Evolutionary conservation across 2,888 invertebrate species (phyloP).

Genomic region (Leptinotarsa rubiginosa): DNA sequence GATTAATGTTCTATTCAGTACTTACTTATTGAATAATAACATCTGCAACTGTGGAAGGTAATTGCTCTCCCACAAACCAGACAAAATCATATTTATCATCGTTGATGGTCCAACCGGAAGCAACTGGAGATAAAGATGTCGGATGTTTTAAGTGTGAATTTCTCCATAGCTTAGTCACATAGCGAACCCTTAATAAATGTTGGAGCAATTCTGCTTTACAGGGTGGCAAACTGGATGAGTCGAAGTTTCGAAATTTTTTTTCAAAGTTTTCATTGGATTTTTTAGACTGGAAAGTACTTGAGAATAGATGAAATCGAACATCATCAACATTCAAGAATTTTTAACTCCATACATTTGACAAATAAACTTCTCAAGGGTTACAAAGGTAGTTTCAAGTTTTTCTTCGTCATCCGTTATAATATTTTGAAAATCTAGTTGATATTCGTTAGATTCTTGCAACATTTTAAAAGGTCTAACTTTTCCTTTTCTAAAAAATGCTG

Average conservation of each 20-base stretch:
- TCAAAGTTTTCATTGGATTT: slow-evolving; percentile 41
- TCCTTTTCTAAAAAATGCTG: background rate
- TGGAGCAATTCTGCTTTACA: slow-evolving; percentile 51
- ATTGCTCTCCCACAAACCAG: background rate
- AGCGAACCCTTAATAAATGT: slow-evolving; percentile 47
- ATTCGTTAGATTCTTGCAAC: background rate
- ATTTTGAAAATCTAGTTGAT: background rate
- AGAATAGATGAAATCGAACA: slow-evolving; percentile 31
- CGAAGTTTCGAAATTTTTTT: slow-evolving; percentile 43
- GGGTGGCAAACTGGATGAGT: slow-evolving; percentile 43
- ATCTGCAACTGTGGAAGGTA: background rate
- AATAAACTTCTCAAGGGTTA: background rate
- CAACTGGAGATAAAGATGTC: too few relatives aligned
- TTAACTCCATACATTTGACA: slow-evolving; percentile 23
- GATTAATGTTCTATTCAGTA: background rate
- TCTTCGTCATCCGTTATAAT: background rate
- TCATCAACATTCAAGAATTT: slow-evolving; percentile 6
- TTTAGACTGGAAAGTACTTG: slow-evolving; percentile 33
- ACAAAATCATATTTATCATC: too few relatives aligned
- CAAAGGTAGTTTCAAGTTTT: background rate
- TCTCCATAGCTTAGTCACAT: slow-evolving; percentile 26
- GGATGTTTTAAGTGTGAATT: too few relatives aligned
- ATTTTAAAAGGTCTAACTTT: background rate
- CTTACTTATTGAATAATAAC: background rate
- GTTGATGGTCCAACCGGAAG: too few relatives aligned